These are phyloP conservation scores for Tolypeutes matacus DNA, from an alignment of 2,797 vertebrate species.

Conservation along the genomic window DNA sequence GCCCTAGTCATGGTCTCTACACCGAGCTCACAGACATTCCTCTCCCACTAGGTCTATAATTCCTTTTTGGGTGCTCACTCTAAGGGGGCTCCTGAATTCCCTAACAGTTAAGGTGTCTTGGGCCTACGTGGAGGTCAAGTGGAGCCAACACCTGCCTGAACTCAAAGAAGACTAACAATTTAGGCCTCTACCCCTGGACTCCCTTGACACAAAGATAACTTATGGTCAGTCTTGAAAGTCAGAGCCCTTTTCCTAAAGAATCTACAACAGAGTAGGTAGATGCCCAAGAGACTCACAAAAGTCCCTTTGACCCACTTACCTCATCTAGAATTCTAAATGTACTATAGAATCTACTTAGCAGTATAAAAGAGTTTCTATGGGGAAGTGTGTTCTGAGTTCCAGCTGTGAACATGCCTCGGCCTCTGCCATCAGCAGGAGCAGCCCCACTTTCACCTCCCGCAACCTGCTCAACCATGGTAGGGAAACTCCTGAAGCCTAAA, in stretches of 20 bases:
- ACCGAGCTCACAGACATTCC: not conserved
- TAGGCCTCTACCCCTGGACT: not conserved
- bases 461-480: slow-evolving; percentile 59
- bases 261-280: not conserved
- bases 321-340: slow-evolving; percentile 31
- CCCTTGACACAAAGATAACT: not conserved
- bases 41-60: not conserved
- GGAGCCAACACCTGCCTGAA: not conserved
- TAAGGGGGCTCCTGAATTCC: not conserved
- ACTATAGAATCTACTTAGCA: slow-evolving; percentile 64
- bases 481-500: not conserved
- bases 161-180: not conserved
- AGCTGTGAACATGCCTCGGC: not conserved
- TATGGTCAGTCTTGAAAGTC: not conserved
- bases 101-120: not conserved
- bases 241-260: slow-evolving; percentile 12
- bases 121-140: too few species aligned
- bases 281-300: not conserved
- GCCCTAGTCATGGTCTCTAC: not conserved
- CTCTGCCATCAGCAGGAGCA: slow-evolving; percentile 51
- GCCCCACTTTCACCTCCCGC: not conserved
- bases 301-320: not conserved
- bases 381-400: slow-evolving; percentile 61
- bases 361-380: slow-evolving; percentile 14
- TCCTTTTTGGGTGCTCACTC: not conserved